Percentiles rank a stretch among this genome's conserved stretches.
phyloP scores from a whole-genome alignment of 2,797 vertebrate species.

The Sebastes matsubarae region DNA sequence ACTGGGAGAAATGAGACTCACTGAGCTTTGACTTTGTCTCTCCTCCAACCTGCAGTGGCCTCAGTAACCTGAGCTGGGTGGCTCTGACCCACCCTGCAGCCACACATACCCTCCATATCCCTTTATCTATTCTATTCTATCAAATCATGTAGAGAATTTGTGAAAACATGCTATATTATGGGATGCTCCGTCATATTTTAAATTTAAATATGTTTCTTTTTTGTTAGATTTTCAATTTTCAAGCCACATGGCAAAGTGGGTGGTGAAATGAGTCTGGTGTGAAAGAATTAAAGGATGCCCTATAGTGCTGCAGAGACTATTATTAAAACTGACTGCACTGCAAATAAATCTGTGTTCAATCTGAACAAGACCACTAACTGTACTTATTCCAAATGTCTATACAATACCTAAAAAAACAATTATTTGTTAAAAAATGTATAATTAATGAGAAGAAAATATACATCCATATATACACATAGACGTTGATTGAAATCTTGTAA shows the following conservation, averaged over 20 bases:
- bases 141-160: neutral
- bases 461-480: neutral
- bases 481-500: neutral
- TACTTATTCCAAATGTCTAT: neutral
- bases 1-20: neutral
- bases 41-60: slow-evolving; percentile 36
- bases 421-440: neutral
- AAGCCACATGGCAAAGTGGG: slow-evolving; percentile 2
- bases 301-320: neutral
- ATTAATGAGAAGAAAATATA: neutral
- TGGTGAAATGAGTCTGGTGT: slow-evolving; percentile 20
- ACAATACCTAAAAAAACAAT: neutral
- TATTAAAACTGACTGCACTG: slow-evolving; percentile 1
- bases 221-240: neutral
- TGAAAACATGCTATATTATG: neutral
- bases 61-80: slow-evolving; percentile 52
- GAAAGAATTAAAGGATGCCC: slow-evolving; percentile 23
- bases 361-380: neutral
- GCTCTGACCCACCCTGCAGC: slow-evolving; percentile 55
- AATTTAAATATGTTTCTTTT: neutral
- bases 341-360: neutral
- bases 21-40: slow-evolving; percentile 31
- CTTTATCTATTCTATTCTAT: neutral
- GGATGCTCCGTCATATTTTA: neutral
- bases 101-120: slow-evolving; percentile 24